Evolutionary conservation across 2,797 vertebrate species (phyloP).

Genomic region (Sebastes aleutianus): DNA sequence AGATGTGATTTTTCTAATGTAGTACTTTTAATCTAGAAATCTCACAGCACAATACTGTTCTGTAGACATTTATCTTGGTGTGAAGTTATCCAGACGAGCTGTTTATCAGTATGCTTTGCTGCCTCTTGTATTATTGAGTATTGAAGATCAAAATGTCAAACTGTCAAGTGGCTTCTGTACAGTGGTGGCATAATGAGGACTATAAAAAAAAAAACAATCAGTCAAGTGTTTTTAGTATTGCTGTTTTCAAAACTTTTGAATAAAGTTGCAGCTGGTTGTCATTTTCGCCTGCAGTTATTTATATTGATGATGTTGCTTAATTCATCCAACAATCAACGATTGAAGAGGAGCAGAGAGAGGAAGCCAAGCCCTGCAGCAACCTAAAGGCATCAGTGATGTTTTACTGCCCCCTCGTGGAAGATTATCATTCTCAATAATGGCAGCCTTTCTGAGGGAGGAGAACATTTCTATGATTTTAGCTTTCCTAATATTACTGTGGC

Average conservation of each 20-base stretch:
- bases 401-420: slow-evolving; percentile 62
- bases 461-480: neutral
- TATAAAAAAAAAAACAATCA: slow-evolving; percentile 59
- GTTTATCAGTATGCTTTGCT: slow-evolving; percentile 79
- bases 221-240: slow-evolving; percentile 80
- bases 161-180: slow-evolving; percentile 84
- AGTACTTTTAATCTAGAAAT: slow-evolving; percentile 72
- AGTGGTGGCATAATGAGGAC: slow-evolving; percentile 77
- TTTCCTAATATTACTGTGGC: neutral
- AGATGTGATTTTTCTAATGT: slow-evolving; percentile 64
- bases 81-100: slow-evolving; percentile 76
- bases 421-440: neutral
- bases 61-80: slow-evolving; percentile 80
- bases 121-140: slow-evolving; percentile 79
- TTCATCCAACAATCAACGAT: neutral
- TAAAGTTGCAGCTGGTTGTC: slow-evolving; percentile 84
- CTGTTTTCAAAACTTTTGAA: slow-evolving; percentile 82
- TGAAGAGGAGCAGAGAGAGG: neutral
- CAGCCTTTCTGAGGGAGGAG: neutral
- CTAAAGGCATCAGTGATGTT: neutral
- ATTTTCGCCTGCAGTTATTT: slow-evolving; percentile 56
- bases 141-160: slow-evolving; percentile 78
- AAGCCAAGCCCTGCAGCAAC: neutral
- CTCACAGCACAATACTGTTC: slow-evolving; percentile 77
- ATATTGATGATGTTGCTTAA: slow-evolving; percentile 16